Evolutionary conservation across 2,113 vertebrate genomes (phyloP).

Genomic region (Silurus asotus): DNA sequence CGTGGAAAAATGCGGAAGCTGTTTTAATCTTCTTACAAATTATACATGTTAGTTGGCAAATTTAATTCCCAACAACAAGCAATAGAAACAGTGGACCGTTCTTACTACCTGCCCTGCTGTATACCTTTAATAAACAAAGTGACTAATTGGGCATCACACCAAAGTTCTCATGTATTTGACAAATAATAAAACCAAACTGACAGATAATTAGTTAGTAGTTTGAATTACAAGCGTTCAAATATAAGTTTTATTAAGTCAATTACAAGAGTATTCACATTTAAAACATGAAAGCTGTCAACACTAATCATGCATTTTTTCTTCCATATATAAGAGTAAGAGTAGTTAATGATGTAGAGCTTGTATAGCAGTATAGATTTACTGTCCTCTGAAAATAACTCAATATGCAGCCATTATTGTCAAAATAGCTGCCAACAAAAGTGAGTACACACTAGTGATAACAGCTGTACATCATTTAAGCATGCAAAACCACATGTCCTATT

Average conservation of each 20-base stretch:
- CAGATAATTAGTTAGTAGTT: not conserved
- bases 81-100: not conserved
- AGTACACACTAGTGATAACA: no score
- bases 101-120: not conserved
- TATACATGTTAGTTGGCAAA: not conserved
- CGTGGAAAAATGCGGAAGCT: not conserved
- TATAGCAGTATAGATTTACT: no score
- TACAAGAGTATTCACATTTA: not conserved
- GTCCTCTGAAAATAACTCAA: no score
- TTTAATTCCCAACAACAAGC: not conserved
- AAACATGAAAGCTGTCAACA: not conserved
- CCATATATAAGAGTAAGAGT: no score
- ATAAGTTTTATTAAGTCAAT: not conserved
- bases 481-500: no score
- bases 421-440: no score
- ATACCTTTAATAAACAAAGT: not conserved
- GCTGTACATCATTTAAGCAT: no score
- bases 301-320: not conserved
- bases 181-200: not conserved
- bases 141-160: not conserved
- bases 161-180: not conserved
- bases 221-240: not conserved
- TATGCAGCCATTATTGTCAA: no score
- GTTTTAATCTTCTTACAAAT: not conserved
- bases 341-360: no score